Conservation (phyloP, 2,888 invertebrate species). For the Clunio marinus region DNA sequence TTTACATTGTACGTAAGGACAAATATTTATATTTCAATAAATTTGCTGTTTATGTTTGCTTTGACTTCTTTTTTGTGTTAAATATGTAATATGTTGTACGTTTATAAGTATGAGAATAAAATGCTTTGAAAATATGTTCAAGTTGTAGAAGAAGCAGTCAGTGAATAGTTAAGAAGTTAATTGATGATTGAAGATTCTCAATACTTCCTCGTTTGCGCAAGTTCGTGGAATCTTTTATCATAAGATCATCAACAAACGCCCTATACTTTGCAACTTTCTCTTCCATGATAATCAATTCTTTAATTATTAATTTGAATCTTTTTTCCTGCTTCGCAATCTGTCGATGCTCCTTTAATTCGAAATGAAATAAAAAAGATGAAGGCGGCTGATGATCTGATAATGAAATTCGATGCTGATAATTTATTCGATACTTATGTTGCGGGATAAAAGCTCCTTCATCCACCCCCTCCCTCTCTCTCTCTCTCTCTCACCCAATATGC, state of each 20-base stretch:
- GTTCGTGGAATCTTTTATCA: too few relatives aligned
- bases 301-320: constrained; percentile 9
- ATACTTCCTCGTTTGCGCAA: too few relatives aligned
- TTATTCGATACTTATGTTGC: not conserved
- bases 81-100: too few relatives aligned
- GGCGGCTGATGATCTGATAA: not conserved
- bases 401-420: not conserved
- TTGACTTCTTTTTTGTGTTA: not conserved
- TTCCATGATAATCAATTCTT: not conserved
- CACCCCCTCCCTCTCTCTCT: too few relatives aligned
- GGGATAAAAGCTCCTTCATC: too few relatives aligned
- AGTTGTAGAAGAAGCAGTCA: too few relatives aligned
- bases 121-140: too few relatives aligned
- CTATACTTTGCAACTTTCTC: not conserved
- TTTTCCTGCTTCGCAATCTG: not conserved
- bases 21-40: constrained; percentile 15
- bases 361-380: not conserved
- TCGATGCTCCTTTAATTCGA: not conserved
- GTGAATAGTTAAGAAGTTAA: too few relatives aligned
- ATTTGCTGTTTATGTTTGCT: not conserved
- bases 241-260: too few relatives aligned
- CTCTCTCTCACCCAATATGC: too few relatives aligned
- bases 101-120: too few relatives aligned
- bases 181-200: too few relatives aligned
- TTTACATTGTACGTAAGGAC: constrained; percentile 6